Evolutionary conservation across 2,113 vertebrate species (phyloP).

Genomic region (Cebus imitator): DNA sequence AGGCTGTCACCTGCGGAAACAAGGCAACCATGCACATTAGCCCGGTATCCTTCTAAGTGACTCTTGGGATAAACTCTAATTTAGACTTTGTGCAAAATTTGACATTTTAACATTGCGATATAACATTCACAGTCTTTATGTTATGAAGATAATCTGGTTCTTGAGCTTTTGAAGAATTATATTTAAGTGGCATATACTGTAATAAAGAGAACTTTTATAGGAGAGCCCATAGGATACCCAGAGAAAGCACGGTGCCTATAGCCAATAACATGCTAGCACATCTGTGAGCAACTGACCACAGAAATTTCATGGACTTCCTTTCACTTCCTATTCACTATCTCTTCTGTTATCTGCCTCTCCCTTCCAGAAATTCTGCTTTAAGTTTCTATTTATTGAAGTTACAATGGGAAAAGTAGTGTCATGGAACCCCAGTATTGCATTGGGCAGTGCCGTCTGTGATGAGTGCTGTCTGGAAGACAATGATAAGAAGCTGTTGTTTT

Average conservation of each 20-base stretch:
- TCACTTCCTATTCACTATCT: neutral
- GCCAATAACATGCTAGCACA: rapidly evolving
- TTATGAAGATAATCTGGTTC: neutral
- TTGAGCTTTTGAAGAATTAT: neutral
- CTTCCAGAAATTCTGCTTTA: neutral
- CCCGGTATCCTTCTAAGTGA: neutral
- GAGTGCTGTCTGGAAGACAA: neutral
- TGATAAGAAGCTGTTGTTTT: neutral
- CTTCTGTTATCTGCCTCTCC: neutral
- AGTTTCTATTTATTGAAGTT: neutral
- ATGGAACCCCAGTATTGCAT: rapidly evolving
- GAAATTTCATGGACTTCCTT: neutral
- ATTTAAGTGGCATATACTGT: neutral
- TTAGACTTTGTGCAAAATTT: neutral
- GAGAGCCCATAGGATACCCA: rapidly evolving
- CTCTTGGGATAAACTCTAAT: neutral
- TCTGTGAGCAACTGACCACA: rapidly evolving
- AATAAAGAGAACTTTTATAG: neutral
- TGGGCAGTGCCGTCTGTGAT: neutral
- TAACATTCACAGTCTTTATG: neutral
- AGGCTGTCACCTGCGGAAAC: neutral
- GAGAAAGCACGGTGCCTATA: neutral
- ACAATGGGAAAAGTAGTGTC: neutral
- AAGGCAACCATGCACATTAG: neutral
- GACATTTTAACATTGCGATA: neutral